phyloP scores from a whole-genome alignment of 2,888 invertebrate genomes.

The Bugula neritina region DNA sequence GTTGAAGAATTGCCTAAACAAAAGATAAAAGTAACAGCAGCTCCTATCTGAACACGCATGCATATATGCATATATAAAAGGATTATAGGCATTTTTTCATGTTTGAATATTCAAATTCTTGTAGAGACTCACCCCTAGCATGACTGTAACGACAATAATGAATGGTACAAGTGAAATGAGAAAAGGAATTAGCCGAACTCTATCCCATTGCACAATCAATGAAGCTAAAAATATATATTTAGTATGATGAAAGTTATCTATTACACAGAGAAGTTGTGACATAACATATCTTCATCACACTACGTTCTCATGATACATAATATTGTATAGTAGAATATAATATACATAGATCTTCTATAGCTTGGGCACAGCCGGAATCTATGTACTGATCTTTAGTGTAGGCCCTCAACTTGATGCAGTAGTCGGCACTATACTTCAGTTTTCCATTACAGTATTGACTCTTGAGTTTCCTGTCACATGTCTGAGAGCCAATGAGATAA shows the following conservation, averaged over 20 bases:
- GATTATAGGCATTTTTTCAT: no score
- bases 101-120: no score
- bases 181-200: neutral
- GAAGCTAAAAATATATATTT: conserved; percentile 3
- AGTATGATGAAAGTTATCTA: no score
- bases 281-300: no score
- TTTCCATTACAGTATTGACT: neutral
- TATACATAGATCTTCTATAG: conserved; percentile 7
- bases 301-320: no score
- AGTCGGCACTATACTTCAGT: neutral
- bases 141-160: neutral
- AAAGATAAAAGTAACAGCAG: no score
- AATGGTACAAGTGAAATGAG: neutral
- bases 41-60: no score
- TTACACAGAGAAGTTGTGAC: no score
- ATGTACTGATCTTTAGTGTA: conserved; percentile 11
- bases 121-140: conserved; percentile 11
- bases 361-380: conserved; percentile 6
- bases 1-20: no score
- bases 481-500: conserved; percentile 13
- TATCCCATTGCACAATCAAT: neutral
- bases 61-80: no score
- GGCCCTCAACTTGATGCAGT: conserved; percentile 17
- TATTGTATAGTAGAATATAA: no score
- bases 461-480: neutral